These are phyloP conservation scores for Trichonephila inaurata DNA, from an alignment of 1,140 invertebrate species.

Conservation along the genomic window DNA sequence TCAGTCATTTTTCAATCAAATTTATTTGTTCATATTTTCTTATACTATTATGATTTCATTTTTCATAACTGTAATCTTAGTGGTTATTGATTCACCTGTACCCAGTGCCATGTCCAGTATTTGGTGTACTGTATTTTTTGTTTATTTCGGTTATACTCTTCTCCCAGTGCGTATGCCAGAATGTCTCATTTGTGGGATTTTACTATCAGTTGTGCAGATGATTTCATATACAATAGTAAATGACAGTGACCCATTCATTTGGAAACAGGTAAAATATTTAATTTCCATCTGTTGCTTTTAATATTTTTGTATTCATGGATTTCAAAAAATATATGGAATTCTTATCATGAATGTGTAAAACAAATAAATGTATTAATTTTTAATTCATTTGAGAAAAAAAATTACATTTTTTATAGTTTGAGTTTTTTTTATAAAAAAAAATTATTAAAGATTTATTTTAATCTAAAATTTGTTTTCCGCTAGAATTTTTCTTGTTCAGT, in stretches of 20 bases:
- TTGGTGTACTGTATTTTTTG: conserved; percentile 88
- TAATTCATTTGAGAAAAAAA: neutral
- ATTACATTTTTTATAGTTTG: too few relatives aligned
- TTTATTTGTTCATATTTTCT: conserved; percentile 90
- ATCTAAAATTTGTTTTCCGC: too few relatives aligned
- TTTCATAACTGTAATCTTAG: conserved; percentile 84
- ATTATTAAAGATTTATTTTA: too few relatives aligned
- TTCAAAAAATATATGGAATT: too few relatives aligned
- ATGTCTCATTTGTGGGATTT: conserved; percentile 87
- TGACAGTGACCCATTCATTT: conserved; percentile 79
- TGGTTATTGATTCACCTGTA: conserved; percentile 79
- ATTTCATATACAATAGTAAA: conserved; percentile 80
- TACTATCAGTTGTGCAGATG: conserved; percentile 87
- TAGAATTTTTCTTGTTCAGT: neutral
- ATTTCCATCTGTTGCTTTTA: too few relatives aligned
- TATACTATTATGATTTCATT: conserved; percentile 89
- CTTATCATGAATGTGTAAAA: too few relatives aligned
- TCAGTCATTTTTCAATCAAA: conserved; percentile 91
- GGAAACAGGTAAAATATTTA: conserved; percentile 80
- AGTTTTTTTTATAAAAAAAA: too few relatives aligned
- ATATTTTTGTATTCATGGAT: too few relatives aligned
- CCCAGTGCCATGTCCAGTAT: conserved; percentile 83
- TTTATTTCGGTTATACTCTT: conserved; percentile 93
- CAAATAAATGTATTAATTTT: neutral
- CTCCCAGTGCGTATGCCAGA: conserved; percentile 90